Percentiles rank a stretch among this genome's conserved stretches.
Conservation (phyloP, 2,888 invertebrate genomes). For the Mythimna vitellina region DNA sequence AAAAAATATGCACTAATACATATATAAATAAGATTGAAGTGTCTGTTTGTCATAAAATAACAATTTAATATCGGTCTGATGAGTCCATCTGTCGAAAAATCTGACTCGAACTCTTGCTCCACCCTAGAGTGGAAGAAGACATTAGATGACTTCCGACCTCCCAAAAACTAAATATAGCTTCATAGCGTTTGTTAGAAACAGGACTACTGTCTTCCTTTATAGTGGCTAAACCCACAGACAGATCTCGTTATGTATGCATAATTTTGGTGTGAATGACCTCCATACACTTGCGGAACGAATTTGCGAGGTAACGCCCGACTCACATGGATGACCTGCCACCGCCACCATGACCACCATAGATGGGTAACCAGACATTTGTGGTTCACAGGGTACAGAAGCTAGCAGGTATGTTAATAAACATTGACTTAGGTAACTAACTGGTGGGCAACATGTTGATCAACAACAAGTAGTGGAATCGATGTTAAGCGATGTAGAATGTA, state of each 20-base stretch:
- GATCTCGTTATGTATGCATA: conserved; percentile 57
- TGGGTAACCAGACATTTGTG: conserved; percentile 37
- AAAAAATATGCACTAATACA: too few relatives aligned
- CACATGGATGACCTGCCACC: conserved; percentile 38
- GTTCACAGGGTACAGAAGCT: conserved; percentile 9
- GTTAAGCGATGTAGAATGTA: not conserved
- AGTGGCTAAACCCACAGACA: conserved; percentile 27
- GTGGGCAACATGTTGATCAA: not conserved
- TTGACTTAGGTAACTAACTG: too few relatives aligned
- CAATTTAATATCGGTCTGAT: too few relatives aligned
- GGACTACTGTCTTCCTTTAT: conserved; percentile 13
- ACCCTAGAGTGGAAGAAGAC: too few relatives aligned
- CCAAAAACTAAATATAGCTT: not conserved
- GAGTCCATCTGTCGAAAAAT: too few relatives aligned
- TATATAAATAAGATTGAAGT: too few relatives aligned
- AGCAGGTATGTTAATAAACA: not conserved
- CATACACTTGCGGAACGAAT: conserved; percentile 50
- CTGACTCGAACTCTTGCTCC: too few relatives aligned
- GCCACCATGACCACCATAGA: conserved; percentile 6
- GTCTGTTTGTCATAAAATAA: too few relatives aligned
- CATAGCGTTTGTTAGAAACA: not conserved
- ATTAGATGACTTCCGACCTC: too few relatives aligned
- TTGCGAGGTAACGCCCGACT: conserved; percentile 41
- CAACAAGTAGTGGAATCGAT: not conserved
- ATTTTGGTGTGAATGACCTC: conserved; percentile 59